Base-by-base conservation (phyloP, 1,140 invertebrate genomes). In the Pachyrhynchus sulphureomaculatus region DNA sequence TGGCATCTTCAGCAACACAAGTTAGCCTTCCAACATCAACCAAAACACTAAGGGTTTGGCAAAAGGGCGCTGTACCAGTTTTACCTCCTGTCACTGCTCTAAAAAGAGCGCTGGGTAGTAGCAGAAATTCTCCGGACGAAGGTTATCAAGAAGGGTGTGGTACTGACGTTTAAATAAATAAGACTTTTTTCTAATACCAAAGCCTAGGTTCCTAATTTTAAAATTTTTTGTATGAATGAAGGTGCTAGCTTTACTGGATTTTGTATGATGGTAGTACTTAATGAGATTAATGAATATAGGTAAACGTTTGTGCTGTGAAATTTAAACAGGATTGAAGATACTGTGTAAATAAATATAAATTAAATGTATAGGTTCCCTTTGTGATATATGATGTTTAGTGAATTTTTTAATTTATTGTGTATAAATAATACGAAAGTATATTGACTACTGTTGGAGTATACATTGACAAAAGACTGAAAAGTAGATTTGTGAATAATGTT, bases 111-210 rank as follows among this genome's bases (percentile, higher is more conserved):
- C 82, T 91, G 1, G 86, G 83, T 61, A 88, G 86, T 65, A 90
- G 86, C 61, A 83, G 90, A 69, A 92, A 90, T 75, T 90, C 90
- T 1, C 89, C 90, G 13, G 93, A 95, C 71, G 92, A 95, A 76
- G 90, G 91, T 13, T 95, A 93, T 71, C 92, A 93, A 74, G 93
- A 95, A 79, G 91, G 91, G 60, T 92, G 91, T 75, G 92, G 91
- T 36, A 94, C 92, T 17, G 92, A 95, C 77, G 92, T 95, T 72
- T 95, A 84, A 83, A 37, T 1, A 1, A 1, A 17, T n/a, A 10
- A 1, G n/a, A 42, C 15, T 20, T 26, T 34, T 17, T 39, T 26
- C 34, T 37, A 33, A 64, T 69, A 71, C 69, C 69, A 71, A 71
- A 71, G 69, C 69, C 66, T 69, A 37, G 57, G 69, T 71, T 71